Evolutionary conservation across 2,797 vertebrate species (phyloP), one percentile per base, ranked within the genome.

Genomic region (Phoebastria nigripes): DNA sequence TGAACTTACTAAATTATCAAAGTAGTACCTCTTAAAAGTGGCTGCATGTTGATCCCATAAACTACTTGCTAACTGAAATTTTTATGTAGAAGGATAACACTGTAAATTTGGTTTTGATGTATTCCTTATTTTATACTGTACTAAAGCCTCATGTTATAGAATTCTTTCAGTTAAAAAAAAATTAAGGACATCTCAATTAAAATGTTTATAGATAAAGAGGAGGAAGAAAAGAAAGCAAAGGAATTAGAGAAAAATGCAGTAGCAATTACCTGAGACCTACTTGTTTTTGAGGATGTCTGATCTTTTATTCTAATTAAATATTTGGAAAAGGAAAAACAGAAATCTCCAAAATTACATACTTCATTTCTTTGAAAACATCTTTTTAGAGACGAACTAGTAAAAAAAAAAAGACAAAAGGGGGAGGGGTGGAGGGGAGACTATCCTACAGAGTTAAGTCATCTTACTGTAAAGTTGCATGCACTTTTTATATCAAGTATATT

Each of bases 181-280:
- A 35, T 9, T 11, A 96, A 97, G 96, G 96, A 97, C 96, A 97
- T 97, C 95, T 96, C 42, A 69, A 70, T 72, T 88, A 47, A 91
- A 96, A 92, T 96, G 7, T 97, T 97, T 96, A 97, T 97, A 97
- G 96, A 97, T 97, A 97, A 97, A 97, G 96, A 95, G 96, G 94
- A 96, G 96, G 95, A 96, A 97, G 96, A 96, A 97, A 97, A 97
- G 96, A 95, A 97, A 97, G 96, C 78, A 97, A 97, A 97, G 95
- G 84, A 96, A 96, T 97, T 93, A 79, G 61, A 96, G 92, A 94
- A 96, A 95, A 96, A 93, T 92, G 39, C 35, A n/a, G 72, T 83
- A 83, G 54, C 79, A 81, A 58, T 70, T 96, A 96, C 95, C 96
- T 97, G 96, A 97, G 96, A 97, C 96, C 96, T 97, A 96, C 94